A percentile compares a stretch with the other conserved stretches of the same genome.
Evolutionary conservation across 2,113 vertebrate species (phyloP).

Genomic region (Leiothrix lutea): DNA sequence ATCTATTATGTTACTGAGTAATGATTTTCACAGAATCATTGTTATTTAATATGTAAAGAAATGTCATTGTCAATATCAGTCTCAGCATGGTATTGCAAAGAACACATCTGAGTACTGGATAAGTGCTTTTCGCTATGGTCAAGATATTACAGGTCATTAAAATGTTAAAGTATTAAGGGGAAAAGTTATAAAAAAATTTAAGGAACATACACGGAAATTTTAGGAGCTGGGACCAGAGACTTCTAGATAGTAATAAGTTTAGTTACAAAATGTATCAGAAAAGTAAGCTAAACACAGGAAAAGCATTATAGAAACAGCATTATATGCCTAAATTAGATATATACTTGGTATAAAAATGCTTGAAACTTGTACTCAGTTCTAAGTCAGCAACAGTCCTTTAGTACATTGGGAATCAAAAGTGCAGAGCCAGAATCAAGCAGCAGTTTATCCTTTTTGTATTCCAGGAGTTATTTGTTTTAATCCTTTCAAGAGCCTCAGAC

Average conservation of each 20-base stretch:
- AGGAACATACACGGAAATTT: not conserved
- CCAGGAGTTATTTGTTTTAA: not conserved
- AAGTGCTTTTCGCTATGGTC: not conserved
- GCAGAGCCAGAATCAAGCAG: not conserved
- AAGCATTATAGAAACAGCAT: not conserved
- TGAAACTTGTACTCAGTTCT: not conserved
- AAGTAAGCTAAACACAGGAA: not conserved
- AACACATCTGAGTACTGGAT: not conserved
- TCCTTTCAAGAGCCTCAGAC: not conserved
- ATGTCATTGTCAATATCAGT: not conserved
- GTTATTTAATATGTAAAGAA: not conserved
- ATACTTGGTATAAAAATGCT: not conserved
- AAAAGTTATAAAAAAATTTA: not conserved
- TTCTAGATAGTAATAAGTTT: not conserved
- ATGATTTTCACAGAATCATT: slow-evolving; percentile 28
- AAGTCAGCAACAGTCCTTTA: not conserved
- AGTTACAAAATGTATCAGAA: not conserved
- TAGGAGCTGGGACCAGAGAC: not conserved
- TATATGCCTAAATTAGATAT: not conserved
- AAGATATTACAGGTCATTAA: not conserved
- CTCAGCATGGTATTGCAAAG: not conserved
- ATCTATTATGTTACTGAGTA: slow-evolving; percentile 19
- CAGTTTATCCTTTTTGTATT: not conserved
- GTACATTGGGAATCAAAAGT: not conserved
- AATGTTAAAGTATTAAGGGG: not conserved